Conservation (phyloP, 2,113 vertebrate species). For the Micronisus gabar region DNA sequence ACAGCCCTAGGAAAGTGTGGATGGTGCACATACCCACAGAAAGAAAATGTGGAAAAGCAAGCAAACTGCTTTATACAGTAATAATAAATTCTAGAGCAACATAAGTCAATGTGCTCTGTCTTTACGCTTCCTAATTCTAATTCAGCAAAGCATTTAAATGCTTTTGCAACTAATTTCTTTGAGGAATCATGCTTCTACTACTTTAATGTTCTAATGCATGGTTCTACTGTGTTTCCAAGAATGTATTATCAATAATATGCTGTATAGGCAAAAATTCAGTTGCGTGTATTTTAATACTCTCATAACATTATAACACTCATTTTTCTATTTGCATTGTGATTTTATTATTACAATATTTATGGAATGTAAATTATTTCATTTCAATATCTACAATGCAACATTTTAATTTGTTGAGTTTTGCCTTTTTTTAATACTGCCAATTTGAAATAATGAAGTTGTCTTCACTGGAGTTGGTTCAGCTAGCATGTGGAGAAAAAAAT, state of each 20-base stretch:
- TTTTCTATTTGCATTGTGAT: not conserved
- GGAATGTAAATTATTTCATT: not conserved
- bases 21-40: not conserved
- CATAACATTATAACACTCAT: fast-evolving
- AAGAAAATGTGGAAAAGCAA: not conserved
- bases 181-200: not conserved
- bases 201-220: not conserved
- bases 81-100: not conserved
- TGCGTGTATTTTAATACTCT: not conserved
- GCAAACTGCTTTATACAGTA: not conserved
- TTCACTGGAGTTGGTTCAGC: not conserved
- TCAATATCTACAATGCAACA: not conserved
- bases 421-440: not conserved
- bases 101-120: not conserved
- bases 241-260: not conserved
- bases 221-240: not conserved
- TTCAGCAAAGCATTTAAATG: not conserved
- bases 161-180: not conserved
- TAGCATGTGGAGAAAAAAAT: not conserved
- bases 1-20: not conserved
- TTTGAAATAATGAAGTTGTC: not conserved
- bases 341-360: not conserved
- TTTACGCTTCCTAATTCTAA: not conserved
- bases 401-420: not conserved
- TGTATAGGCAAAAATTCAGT: not conserved